Evolutionary conservation across 2,797 vertebrate genomes (phyloP), one percentile per base, ranked within the genome.

Genomic region (Peromyscus aztecus): DNA sequence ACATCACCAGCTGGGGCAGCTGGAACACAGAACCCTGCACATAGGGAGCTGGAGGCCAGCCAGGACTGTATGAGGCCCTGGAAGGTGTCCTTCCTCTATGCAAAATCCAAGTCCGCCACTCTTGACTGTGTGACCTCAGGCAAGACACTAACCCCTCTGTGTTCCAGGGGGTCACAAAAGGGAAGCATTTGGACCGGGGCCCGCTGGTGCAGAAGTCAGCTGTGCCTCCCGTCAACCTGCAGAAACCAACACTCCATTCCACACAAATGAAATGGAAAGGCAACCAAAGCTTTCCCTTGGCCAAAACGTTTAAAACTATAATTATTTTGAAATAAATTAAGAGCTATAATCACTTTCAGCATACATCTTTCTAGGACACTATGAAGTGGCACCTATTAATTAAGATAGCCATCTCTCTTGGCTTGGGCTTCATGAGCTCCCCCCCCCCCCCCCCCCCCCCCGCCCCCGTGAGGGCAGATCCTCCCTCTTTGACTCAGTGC

Each of bases 321-420:
- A 97, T 97, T 94, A 94, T 80, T 94, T 83, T 31, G 86, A 52
- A 91, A 94, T 65, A 97, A 82, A 83, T 85, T 81, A 94, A 97
- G 34, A 95, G 61, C 80, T 71, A 16, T 83, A 94, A 94, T 97
- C 67, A 92, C 75, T 96, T 78, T 86, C 24, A 96, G 80, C 59
- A n/a, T 81, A 91, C 81, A 37, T 65, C 37, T 96, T 97, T 83
- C 82, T 90, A 89, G 94, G 81, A 57, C 37, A 86, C 73, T 80
- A n/a, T 89, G 90, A 69, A 83, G 86, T 43, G 92, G 76, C 55
- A 55, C 75, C 69, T 97, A 27, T 77, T 94, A 78, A 85, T 94
- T 90, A 94, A 83, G 7, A 77, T 93, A 49, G 69, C 49, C 92
- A 78, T 40, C 29, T 82, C 82, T 88, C 92, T 76, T 61, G 55